A percentile compares a stretch with the other conserved stretches of the same genome.
Conservation (phyloP, 2,797 vertebrate genomes). For the Arctocebus calabarensis region DNA sequence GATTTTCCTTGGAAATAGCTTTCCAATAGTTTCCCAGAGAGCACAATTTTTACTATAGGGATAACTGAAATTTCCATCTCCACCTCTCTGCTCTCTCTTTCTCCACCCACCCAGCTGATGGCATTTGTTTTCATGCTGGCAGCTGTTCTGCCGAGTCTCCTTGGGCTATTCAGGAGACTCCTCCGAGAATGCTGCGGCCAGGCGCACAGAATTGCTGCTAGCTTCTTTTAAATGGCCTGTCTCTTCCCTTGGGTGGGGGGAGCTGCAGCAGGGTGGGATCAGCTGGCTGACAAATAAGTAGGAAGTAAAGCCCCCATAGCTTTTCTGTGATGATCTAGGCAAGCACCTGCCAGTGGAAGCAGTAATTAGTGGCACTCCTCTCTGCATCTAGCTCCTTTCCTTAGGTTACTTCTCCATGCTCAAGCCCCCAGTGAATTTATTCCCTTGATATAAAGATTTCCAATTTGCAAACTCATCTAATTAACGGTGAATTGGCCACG, state of each 20-base stretch:
- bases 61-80: conserved; percentile 6
- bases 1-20: not conserved
- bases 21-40: not conserved
- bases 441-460: conserved; percentile 4
- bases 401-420: not conserved
- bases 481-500: not conserved
- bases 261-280: not conserved
- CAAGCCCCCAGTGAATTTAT: conserved; percentile 5
- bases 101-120: not conserved
- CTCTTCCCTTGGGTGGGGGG: not conserved
- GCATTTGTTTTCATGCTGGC: not conserved
- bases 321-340: not conserved
- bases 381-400: not conserved
- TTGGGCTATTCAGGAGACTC: not conserved
- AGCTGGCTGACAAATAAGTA: not conserved
- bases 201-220: not conserved
- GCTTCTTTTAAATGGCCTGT: not conserved
- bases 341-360: not conserved
- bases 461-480: conserved; percentile 12
- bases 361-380: not conserved
- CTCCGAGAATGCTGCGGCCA: not conserved
- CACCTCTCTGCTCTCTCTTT: not conserved
- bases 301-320: not conserved
- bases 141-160: not conserved
- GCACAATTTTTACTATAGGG: not conserved